These are phyloP conservation scores for Chrysochloris asiatica DNA, from an alignment of 2,113 vertebrate species.

Conservation along the genomic window DNA sequence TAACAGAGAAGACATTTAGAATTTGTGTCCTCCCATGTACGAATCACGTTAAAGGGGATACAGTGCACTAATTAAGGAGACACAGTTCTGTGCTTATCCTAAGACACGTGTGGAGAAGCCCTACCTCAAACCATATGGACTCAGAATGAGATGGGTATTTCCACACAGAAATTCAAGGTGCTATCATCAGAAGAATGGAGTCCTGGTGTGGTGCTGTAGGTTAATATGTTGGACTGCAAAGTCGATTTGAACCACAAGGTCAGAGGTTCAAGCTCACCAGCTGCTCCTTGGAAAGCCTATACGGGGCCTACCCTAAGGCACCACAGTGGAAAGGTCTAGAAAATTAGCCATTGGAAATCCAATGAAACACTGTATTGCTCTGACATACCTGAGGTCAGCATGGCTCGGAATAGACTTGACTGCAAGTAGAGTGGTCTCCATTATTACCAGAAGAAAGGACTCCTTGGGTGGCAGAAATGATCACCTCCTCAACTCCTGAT, in stretches of 20 bases:
- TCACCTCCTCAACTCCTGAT: not conserved
- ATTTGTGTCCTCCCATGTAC: not conserved
- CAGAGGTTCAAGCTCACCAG: too few relatives aligned
- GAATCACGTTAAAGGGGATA: not conserved
- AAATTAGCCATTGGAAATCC: not conserved
- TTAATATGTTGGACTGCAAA: not conserved
- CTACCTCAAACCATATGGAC: not conserved
- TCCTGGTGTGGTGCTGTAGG: not conserved
- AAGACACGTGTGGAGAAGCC: not conserved
- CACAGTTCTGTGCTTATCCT: not conserved
- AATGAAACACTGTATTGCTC: not conserved
- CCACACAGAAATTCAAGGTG: not conserved
- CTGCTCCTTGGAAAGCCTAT: not conserved
- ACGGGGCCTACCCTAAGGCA: not conserved
- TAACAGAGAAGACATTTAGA: not conserved
- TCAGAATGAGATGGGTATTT: not conserved
- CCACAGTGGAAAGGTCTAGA: not conserved
- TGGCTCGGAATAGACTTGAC: not conserved
- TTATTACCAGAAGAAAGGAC: not conserved
- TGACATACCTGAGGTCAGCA: not conserved
- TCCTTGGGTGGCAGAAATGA: not conserved
- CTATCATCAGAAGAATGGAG: not conserved
- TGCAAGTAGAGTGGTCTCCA: not conserved
- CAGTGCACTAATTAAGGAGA: not conserved
- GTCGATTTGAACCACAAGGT: too few relatives aligned